Conservation (phyloP, 2,113 vertebrate species). For the Proteles cristata region DNA sequence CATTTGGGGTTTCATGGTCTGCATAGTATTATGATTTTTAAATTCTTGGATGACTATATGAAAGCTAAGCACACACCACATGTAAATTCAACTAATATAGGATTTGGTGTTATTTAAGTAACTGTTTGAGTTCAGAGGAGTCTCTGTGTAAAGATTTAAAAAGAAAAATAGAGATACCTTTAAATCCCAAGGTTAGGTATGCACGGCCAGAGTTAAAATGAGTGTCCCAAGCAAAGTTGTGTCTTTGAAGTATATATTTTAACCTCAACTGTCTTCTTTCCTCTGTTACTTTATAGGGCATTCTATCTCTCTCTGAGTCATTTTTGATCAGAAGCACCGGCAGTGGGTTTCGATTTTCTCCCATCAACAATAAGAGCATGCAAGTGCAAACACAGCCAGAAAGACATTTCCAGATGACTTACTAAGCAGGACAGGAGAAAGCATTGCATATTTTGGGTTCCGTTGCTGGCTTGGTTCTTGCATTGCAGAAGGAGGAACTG, state of each 20-base stretch:
- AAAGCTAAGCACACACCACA: slow-evolving; percentile 29
- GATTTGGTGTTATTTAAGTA: slow-evolving; percentile 36
- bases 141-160: neutral
- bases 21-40: slow-evolving; percentile 46
- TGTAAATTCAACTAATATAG: slow-evolving; percentile 23
- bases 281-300: neutral
- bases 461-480: slow-evolving; percentile 87
- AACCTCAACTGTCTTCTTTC: neutral
- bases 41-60: slow-evolving; percentile 33
- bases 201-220: neutral
- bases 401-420: slow-evolving; percentile 83
- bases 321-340: neutral
- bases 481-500: slow-evolving; percentile 92
- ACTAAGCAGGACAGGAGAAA: slow-evolving; percentile 96
- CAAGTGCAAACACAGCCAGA: neutral
- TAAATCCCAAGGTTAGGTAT: neutral
- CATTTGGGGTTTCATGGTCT: slow-evolving; percentile 78
- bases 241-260: slow-evolving; percentile 1
- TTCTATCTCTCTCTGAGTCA: neutral
- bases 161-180: neutral
- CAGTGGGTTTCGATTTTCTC: neutral
- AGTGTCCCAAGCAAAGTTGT: neutral
- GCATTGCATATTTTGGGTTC: slow-evolving; percentile 94
- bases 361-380: neutral
- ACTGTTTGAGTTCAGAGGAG: neutral